These are phyloP conservation scores for Tigriopus californicus DNA, from an alignment of 2,888 invertebrate genomes.

Conservation along the genomic window DNA sequence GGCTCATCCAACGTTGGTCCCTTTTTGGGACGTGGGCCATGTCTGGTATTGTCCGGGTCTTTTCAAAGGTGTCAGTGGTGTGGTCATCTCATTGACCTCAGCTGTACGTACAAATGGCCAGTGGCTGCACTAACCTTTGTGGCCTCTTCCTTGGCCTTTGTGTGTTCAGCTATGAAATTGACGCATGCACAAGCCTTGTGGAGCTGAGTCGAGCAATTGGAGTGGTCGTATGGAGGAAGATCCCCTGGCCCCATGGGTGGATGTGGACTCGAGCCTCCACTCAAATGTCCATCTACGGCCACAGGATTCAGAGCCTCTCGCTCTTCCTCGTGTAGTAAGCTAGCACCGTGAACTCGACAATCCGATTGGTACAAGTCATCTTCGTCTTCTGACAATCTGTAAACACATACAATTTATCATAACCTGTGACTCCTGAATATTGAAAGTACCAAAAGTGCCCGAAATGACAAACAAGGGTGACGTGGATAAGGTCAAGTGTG, in stretches of 20 bases:
- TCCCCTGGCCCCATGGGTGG: neutral
- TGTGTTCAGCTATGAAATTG: constrained; percentile 21
- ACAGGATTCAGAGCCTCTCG: neutral
- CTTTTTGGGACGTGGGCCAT: no score
- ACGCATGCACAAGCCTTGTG: constrained; percentile 21
- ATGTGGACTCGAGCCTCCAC: neutral
- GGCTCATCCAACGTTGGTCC: no score
- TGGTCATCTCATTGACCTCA: no score
- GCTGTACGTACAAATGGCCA: no score
- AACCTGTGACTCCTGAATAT: no score
- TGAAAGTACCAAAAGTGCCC: no score
- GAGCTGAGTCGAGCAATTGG: constrained; percentile 19
- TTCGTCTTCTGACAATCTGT: neutral
- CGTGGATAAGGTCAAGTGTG: no score
- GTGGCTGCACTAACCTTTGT: constrained; percentile 20
- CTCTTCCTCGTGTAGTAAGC: neutral
- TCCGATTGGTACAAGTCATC: neutral
- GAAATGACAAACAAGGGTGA: no score
- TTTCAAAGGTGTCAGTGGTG: no score
- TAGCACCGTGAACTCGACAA: constrained; percentile 3
- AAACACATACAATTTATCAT: no score
- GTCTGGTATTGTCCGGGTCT: no score
- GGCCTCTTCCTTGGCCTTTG: constrained; percentile 20
- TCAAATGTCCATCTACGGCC: neutral
- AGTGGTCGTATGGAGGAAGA: constrained; percentile 9